Base-by-base conservation (phyloP, 2,888 invertebrate species). In the Monopis laevigella region DNA sequence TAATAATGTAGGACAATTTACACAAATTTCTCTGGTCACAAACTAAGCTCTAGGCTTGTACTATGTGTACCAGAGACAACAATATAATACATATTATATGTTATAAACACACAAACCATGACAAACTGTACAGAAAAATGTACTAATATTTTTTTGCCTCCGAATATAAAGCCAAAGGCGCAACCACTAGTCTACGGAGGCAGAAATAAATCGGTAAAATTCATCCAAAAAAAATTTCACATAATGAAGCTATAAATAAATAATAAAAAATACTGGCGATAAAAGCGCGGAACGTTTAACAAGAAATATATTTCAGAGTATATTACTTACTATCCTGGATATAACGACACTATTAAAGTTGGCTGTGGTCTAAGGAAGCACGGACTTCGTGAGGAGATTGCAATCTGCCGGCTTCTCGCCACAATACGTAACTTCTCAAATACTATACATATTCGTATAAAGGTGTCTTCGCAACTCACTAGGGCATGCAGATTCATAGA, bases 271-370 rank as follows among this genome's bases (percentile, higher is more conserved):
- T n/a, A n/a, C n/a, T n/a, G n/a, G 17, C 17, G 35, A 35, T 35
- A 35, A 35, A 36, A 8, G 3, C 36, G 36, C 36, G 36, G 36
- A 36, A 36, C 36, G 36, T 19, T 36, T 36, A 36, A 21, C 36
- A 36, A 19, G 36, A 36, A 36, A 36, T 36, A 36, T 36, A 36
- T 36, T 21, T 36, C 36, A n/a, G n/a, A n/a, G 21, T 36, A 36
- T 36, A 36, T 21, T 3, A 21, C 32, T 4, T 17, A 17, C n/a
- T n/a, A n/a, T n/a, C n/a, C n/a, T 3, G 16, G 21, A 21, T 36
- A 36, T 36, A 36, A 36, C 36, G 36, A 36, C 36, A 36, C 36
- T 36, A 36, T 36, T 36, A 36, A 36, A 36, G 36, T 36, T 36
- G 36, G 16, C 36, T 21, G 36, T 36, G 36, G 36, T 21, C 21